Evolutionary conservation across 2,113 vertebrate genomes (phyloP).

Genomic region (Meriones unguiculatus): DNA sequence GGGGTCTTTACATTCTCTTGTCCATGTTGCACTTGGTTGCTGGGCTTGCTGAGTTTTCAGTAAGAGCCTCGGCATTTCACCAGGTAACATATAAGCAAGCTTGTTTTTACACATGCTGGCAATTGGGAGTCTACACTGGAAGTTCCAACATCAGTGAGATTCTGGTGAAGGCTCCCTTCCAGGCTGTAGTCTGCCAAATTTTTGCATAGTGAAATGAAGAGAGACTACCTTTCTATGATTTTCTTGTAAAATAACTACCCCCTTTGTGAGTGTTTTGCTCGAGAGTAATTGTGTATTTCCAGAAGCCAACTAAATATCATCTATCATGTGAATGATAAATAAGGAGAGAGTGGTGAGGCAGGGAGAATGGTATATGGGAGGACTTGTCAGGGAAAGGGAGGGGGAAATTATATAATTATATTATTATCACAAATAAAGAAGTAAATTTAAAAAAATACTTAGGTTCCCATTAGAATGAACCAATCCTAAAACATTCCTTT

Average conservation of each 20-base stretch:
- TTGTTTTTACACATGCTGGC: not conserved
- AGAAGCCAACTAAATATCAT: not conserved
- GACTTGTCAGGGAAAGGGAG: not conserved
- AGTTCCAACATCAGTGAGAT: not conserved
- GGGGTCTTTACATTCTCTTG: not conserved
- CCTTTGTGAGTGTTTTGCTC: not conserved
- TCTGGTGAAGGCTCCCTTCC: not conserved
- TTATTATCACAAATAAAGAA: not conserved
- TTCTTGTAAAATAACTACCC: not conserved
- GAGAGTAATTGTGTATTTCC: not conserved
- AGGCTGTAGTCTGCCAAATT: not conserved
- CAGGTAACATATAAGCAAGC: not conserved
- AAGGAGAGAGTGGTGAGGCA: not conserved
- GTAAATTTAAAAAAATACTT: not conserved
- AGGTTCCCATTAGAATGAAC: conserved; percentile 50
- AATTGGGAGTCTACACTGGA: not conserved
- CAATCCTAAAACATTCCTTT: conserved; percentile 61
- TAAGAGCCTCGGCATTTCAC: not conserved
- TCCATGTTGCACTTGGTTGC: not conserved
- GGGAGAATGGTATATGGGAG: not conserved
- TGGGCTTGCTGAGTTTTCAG: not conserved
- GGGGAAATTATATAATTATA: not conserved
- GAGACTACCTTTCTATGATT: no score
- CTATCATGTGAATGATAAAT: not conserved
- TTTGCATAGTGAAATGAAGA: no score